These are phyloP conservation scores for Cepphus grylle DNA, from an alignment of 2,113 vertebrate species.

Conservation along the genomic window DNA sequence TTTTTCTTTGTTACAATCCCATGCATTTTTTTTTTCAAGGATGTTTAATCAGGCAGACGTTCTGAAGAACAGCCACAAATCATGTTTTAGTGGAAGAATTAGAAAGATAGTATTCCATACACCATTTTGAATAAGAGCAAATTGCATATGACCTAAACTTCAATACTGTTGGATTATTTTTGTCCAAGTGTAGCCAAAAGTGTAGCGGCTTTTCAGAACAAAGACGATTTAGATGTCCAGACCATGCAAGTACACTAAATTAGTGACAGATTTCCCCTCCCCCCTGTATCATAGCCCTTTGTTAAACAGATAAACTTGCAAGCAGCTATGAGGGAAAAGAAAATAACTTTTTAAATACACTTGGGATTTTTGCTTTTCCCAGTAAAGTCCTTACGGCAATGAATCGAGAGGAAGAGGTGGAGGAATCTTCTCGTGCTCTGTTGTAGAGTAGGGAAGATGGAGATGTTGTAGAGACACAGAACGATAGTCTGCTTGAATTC, in stretches of 20 bases:
- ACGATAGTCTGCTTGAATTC: neutral
- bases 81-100: conserved; percentile 22
- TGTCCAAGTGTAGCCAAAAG: neutral
- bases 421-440: neutral
- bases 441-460: neutral
- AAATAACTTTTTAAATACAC: neutral
- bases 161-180: neutral
- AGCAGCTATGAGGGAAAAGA: neutral
- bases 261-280: neutral
- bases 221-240: neutral
- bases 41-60: conserved; percentile 24
- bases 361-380: neutral
- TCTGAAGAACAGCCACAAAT: conserved; percentile 30
- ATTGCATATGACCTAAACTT: neutral
- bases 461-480: neutral
- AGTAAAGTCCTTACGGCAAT: neutral
- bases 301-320: neutral
- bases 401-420: neutral
- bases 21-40: neutral
- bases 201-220: neutral
- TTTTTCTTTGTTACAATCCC: conserved; percentile 34
- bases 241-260: neutral
- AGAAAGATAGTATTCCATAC: neutral
- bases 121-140: neutral
- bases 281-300: neutral